Conservation (phyloP, 2,113 vertebrate species). For the Trogon surrucura region DNA sequence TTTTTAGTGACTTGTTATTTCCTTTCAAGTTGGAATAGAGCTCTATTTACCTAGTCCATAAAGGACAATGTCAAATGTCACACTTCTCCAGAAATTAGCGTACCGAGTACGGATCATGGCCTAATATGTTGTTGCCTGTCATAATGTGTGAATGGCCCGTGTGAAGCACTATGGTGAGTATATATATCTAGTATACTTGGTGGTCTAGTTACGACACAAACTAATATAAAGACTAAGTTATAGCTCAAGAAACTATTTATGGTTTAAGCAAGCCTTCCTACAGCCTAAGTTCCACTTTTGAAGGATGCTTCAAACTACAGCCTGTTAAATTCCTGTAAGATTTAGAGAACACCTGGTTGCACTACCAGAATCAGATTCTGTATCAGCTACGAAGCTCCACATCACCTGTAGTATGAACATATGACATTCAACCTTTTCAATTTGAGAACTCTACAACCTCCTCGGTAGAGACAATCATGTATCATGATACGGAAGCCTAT, state of each 20-base stretch:
- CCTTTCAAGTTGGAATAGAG: neutral
- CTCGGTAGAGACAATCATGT: neutral
- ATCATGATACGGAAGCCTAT: neutral
- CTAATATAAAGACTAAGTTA: neutral
- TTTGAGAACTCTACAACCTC: neutral
- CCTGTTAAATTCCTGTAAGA: neutral
- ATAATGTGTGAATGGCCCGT: rapidly evolving
- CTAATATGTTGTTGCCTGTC: neutral
- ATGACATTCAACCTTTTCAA: neutral
- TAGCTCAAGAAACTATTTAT: neutral
- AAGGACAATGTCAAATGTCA: neutral
- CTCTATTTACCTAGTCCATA: neutral
- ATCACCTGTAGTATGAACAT: neutral
- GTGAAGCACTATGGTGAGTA: neutral
- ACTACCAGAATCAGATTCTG: neutral
- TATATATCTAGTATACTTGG: no score
- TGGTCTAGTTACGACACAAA: neutral
- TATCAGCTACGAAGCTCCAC: neutral
- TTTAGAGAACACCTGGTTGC: neutral
- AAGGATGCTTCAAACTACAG: neutral
- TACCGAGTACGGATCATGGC: neutral
- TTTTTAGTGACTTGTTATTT: neutral
- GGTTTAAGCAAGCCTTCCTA: neutral
- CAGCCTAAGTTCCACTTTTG: neutral
- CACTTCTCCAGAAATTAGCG: neutral